Evolutionary conservation across 1,140 invertebrate species (phyloP), one percentile per base, ranked within the genome.

Genomic region (Eupeodes corollae): DNA sequence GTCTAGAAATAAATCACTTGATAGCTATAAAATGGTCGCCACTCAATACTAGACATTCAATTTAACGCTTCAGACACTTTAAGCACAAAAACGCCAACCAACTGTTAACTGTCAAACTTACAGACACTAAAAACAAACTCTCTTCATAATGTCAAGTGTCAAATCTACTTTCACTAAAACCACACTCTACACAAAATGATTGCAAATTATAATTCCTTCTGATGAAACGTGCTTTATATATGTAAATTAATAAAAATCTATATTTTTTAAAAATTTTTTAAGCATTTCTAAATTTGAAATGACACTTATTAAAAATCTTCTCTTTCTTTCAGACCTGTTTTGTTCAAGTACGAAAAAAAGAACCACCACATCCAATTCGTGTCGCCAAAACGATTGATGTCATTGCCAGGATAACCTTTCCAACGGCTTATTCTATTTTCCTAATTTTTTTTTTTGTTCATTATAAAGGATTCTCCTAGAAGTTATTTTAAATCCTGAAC

Each of bases 331-430:
- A 78, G 75, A 75, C 75, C 58, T 78, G 75, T 70, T 82, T 77
- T 68, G 79, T 83, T 58, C 82, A 88, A 80, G 79, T 88, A 61
- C 79, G 86, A 55, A 89, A 88, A 70, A 88, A 88, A 69, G 86
- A 90, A 62, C 86, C 86, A 42, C 87, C 88, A 26, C 88, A 91
- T 75, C 88, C 88, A 34, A 91, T 91, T 59, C 77, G 88, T 56
- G 86, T 92, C 55, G 89, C 89, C 43, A 92, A 92, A 74, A 91
- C 88, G 44, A 93, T 94, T 63, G 90, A 94, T 74, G 88, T 92
- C 47, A 90, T 94, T 62, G 88, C 89, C 33, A 79, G 89, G 63
- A 87, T 91, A 61, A 89, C 88, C 48, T 94, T 93, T 74, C 90
- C 90, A 53, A 80, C 86, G 53, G 88, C 88, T 55, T 94, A 90